These are phyloP conservation scores for Orthonevra nobilis DNA, from an alignment of 2,888 invertebrate species.

Conservation along the genomic window DNA sequence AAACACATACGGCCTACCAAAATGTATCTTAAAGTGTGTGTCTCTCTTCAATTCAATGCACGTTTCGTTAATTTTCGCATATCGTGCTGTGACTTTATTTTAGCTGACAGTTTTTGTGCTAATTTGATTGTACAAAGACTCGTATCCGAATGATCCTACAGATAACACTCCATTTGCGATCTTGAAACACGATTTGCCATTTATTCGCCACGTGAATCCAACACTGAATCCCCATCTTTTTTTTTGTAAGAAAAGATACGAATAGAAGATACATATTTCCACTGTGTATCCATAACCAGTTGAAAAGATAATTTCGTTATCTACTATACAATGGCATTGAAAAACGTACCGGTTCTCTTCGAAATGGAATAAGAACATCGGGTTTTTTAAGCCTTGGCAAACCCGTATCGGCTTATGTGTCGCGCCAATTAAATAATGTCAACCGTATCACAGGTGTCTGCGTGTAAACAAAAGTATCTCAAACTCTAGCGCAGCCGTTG, in stretches of 20 bases:
- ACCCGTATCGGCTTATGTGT: slow-evolving; percentile 33
- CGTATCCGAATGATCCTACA: too few relatives aligned
- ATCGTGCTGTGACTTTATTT: slow-evolving; percentile 29
- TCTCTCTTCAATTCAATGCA: slow-evolving; percentile 14
- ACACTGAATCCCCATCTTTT: background rate
- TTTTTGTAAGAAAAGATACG: background rate
- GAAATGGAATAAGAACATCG: slow-evolving; percentile 31
- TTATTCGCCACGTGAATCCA: slow-evolving; percentile 2
- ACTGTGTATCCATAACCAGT: background rate
- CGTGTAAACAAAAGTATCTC: background rate
- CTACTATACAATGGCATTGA: slow-evolving; percentile 4
- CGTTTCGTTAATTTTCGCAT: slow-evolving; percentile 10
- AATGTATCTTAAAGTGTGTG: too few relatives aligned
- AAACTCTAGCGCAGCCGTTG: slow-evolving; percentile 17
- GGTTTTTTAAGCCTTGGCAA: slow-evolving; percentile 18
- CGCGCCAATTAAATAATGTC: slow-evolving; percentile 22
- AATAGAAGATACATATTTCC: too few relatives aligned
- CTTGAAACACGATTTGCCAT: background rate
- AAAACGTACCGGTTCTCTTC: slow-evolving; percentile 28
- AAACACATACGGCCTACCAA: too few relatives aligned
- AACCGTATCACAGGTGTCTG: background rate
- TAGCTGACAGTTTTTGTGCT: slow-evolving; percentile 9
- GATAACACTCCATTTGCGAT: too few relatives aligned
- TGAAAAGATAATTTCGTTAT: background rate
- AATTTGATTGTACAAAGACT: slow-evolving; percentile 19